Conservation (phyloP, 2,113 vertebrate genomes). For the Onychostruthus taczanowskii region DNA sequence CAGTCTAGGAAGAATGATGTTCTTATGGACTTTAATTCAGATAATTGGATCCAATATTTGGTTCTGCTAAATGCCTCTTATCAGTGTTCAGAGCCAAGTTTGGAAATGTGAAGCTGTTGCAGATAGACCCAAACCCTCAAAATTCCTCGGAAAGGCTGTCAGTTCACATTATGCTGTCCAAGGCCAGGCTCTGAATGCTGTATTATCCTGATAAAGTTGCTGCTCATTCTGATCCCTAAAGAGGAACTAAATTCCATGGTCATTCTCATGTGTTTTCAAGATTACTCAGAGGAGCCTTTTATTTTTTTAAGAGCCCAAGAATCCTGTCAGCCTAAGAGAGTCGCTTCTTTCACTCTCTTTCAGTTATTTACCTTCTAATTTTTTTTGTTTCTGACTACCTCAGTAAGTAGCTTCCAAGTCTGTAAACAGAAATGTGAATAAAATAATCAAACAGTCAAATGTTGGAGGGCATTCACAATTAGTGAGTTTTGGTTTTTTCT, state of each 20-base stretch:
- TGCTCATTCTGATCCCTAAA: neutral
- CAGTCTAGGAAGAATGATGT: neutral
- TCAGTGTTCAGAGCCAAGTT: neutral
- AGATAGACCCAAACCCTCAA: neutral
- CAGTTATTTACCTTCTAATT: neutral
- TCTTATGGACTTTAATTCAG: neutral
- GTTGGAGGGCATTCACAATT: neutral
- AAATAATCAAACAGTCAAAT: neutral
- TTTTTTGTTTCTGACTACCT: neutral
- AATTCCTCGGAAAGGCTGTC: neutral
- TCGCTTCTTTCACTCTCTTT: neutral
- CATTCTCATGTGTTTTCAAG: neutral
- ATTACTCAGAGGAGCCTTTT: neutral
- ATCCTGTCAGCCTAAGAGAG: neutral
- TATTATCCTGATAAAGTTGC: neutral
- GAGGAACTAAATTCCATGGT: neutral
- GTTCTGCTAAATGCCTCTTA: neutral
- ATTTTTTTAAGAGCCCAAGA: neutral
- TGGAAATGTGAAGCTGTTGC: neutral
- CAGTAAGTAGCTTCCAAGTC: neutral
- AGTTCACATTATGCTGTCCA: neutral
- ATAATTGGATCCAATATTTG: neutral
- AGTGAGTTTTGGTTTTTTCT: rapidly evolving
- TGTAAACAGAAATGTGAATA: neutral
- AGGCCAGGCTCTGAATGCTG: neutral